Evolutionary conservation across 2,888 invertebrate genomes (phyloP).

Genomic region (Aphrophora alni): DNA sequence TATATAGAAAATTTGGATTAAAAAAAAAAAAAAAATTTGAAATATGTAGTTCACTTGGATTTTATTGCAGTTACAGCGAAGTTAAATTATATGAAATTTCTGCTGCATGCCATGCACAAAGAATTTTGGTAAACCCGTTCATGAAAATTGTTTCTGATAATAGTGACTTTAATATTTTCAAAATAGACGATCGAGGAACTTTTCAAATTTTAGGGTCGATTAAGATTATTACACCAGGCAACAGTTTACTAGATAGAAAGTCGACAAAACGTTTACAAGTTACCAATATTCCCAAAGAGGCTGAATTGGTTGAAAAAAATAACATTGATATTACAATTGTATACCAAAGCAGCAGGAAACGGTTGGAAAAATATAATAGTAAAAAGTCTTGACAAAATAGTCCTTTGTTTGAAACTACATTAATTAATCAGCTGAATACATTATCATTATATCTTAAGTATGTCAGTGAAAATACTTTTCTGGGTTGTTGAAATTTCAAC

Average conservation of each 20-base stretch:
- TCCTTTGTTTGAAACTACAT: not conserved
- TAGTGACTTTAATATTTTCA: constrained; percentile 31
- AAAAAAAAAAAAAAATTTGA: not conserved
- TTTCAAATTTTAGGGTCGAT: constrained; percentile 26
- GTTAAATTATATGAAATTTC: not conserved
- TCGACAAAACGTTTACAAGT: not conserved
- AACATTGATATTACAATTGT: not conserved
- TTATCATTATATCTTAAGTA: not conserved
- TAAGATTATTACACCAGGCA: constrained; percentile 30
- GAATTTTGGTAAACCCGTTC: not conserved
- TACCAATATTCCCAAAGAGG: not conserved
- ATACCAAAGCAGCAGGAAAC: constrained; percentile 1
- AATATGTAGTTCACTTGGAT: not conserved
- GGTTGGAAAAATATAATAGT: constrained; percentile 6
- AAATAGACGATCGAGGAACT: constrained; percentile 25
- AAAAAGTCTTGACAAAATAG: not conserved
- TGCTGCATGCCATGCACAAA: not conserved
- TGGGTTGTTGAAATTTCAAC: not conserved
- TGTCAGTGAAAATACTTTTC: too few relatives aligned
- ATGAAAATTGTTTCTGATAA: constrained; percentile 27
- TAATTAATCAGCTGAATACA: not conserved
- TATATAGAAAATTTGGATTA: constrained; percentile 2
- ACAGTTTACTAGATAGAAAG: constrained; percentile 14
- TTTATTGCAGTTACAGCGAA: not conserved
- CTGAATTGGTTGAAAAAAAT: constrained; percentile 17